Evolutionary conservation across 2,888 invertebrate species (phyloP).

Genomic region (Acanthopleura granulata): DNA sequence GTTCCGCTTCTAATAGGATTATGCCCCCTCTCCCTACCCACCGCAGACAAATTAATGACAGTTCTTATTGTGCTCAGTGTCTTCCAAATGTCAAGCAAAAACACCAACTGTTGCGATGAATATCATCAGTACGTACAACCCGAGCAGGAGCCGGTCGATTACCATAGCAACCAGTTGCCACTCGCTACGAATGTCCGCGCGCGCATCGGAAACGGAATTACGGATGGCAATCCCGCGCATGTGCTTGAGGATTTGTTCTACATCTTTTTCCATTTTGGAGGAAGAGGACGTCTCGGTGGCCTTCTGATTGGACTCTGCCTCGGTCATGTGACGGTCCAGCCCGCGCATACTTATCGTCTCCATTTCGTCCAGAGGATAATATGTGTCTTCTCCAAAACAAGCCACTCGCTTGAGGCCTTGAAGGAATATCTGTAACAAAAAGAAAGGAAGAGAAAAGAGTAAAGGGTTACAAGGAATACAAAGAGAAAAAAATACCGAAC

Average conservation of each 20-base stretch:
- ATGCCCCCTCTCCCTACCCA: no score
- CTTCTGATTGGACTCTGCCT: slow-evolving; percentile 19
- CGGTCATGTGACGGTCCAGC: slow-evolving; percentile 40
- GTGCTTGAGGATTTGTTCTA: slow-evolving; percentile 51
- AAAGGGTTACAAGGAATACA: not conserved
- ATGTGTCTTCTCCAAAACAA: slow-evolving; percentile 53
- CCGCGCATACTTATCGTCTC: slow-evolving; percentile 54
- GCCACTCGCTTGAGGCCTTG: slow-evolving; percentile 51
- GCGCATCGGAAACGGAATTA: slow-evolving; percentile 39
- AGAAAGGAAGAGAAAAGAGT: not conserved
- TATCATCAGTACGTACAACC: slow-evolving; percentile 52
- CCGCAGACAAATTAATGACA: no score
- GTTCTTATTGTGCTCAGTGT: no score
- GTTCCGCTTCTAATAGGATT: no score
- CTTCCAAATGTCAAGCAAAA: slow-evolving; percentile 32
- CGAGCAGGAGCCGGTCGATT: slow-evolving; percentile 56
- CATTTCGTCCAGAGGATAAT: slow-evolving; percentile 54
- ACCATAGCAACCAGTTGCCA: slow-evolving; percentile 65
- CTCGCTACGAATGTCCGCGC: slow-evolving; percentile 48
- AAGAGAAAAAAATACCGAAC: no score
- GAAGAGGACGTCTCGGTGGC: not conserved
- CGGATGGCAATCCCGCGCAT: slow-evolving; percentile 46
- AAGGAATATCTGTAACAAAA: slow-evolving; percentile 47
- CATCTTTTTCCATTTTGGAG: slow-evolving; percentile 49
- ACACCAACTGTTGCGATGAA: slow-evolving; percentile 52